Evolutionary conservation across 2,113 vertebrate species (phyloP).

Genomic region (Pachycephala philippinensis): DNA sequence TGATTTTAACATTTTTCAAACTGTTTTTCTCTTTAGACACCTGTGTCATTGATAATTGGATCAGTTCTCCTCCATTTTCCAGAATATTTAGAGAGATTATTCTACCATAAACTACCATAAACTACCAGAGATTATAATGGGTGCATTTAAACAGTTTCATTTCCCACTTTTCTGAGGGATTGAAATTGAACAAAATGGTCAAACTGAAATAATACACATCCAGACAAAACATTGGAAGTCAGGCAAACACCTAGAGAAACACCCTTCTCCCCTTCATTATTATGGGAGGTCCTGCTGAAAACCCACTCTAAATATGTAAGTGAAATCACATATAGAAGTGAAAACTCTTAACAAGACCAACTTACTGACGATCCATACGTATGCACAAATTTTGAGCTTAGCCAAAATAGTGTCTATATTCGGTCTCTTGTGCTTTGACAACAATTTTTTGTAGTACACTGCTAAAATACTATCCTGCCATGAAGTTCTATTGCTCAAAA

Average conservation of each 20-base stretch:
- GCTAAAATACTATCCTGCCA: background rate
- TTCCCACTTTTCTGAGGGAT: background rate
- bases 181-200: background rate
- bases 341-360: background rate
- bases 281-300: background rate
- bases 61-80: background rate
- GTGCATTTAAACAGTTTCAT: background rate
- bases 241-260: background rate
- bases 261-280: background rate
- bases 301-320: background rate
- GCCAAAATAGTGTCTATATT: background rate
- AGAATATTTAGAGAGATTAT: background rate
- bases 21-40: background rate
- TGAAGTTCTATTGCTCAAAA: background rate
- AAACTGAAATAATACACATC: background rate
- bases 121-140: background rate
- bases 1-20: background rate
- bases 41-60: background rate
- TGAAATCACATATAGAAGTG: background rate
- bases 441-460: background rate
- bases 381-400: background rate
- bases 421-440: background rate
- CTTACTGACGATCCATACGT: rapidly evolving
- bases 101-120: too few relatives aligned
- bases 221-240: background rate